phyloP scores from a whole-genome alignment of 2,113 vertebrate species.

The Leuciscus idus region DNA sequence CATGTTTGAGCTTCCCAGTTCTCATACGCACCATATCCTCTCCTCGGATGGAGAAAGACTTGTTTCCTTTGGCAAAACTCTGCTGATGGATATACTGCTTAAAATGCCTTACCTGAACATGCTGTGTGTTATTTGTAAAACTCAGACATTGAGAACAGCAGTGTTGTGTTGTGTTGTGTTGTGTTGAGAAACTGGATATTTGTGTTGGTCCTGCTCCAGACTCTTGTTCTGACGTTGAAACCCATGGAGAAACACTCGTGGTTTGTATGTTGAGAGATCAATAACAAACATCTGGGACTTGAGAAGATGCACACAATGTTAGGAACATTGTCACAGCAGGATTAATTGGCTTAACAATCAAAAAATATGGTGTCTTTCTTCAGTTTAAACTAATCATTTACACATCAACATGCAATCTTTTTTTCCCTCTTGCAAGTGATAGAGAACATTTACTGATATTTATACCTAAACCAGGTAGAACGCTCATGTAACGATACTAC shows the following conservation, averaged over 20 bases:
- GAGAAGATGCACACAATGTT: background rate
- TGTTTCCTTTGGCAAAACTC: slow-evolving; percentile 1
- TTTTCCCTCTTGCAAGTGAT: background rate
- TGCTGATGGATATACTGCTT: background rate
- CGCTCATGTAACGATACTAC: background rate
- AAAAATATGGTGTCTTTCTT: slow-evolving; percentile 1
- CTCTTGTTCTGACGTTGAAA: background rate
- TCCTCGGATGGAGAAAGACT: background rate
- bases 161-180: background rate
- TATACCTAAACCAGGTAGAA: background rate
- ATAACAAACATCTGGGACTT: background rate
- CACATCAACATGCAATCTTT: background rate
- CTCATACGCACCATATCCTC: slow-evolving; percentile 5
- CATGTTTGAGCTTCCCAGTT: slow-evolving; percentile 4
- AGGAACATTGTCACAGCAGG: background rate
- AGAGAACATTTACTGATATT: background rate
- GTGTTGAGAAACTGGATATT: background rate
- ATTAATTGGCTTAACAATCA: background rate
- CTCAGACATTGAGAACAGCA: background rate
- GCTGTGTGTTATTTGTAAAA: background rate
- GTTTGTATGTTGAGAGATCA: background rate
- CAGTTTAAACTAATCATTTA: background rate
- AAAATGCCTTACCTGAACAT: background rate
- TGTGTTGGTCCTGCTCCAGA: slow-evolving; percentile 11
- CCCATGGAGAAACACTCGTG: background rate